Evolutionary conservation across 1,140 invertebrate genomes (phyloP).

Genomic region (Vanessa tameamea): DNA sequence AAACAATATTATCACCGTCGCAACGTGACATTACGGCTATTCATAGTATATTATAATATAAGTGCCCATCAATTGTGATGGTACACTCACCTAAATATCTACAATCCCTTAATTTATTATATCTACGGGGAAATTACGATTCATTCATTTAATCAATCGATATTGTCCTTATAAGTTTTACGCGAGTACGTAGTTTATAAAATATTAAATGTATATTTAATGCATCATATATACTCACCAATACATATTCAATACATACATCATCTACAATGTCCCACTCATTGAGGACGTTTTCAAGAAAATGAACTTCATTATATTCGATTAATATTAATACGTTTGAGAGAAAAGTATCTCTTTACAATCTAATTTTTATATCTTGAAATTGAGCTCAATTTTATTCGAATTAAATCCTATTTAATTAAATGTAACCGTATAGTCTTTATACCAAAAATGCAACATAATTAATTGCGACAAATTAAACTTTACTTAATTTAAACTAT

Average conservation of each 20-base stretch:
- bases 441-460: slow-evolving; percentile 29
- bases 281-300: slow-evolving; percentile 68
- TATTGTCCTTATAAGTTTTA: slow-evolving; percentile 80
- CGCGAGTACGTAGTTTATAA: slow-evolving; percentile 78
- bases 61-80: slow-evolving; percentile 47
- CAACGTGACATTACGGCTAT: slow-evolving; percentile 62
- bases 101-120: slow-evolving; percentile 65
- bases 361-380: slow-evolving; percentile 64
- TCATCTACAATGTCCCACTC: slow-evolving; percentile 66
- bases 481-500: slow-evolving; percentile 63
- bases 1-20: slow-evolving; percentile 71
- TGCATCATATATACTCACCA: slow-evolving; percentile 23
- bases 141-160: slow-evolving; percentile 67
- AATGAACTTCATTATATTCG: slow-evolving; percentile 50
- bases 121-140: slow-evolving; percentile 68
- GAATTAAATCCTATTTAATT: slow-evolving; percentile 67
- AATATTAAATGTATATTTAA: slow-evolving; percentile 75
- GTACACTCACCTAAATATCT: slow-evolving; percentile 64
- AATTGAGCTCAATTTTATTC: slow-evolving; percentile 78
- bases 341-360: slow-evolving; percentile 63
- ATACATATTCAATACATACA: slow-evolving; percentile 60
- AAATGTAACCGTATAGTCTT: slow-evolving; percentile 8
- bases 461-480: slow-evolving; percentile 53
- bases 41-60: slow-evolving; percentile 56
- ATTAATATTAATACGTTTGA: slow-evolving; percentile 54